A percentile compares a stretch with the other conserved stretches of the same genome.
phyloP scores from a whole-genome alignment of 2,888 invertebrate species.

The Tenthredo mesomela region DNA sequence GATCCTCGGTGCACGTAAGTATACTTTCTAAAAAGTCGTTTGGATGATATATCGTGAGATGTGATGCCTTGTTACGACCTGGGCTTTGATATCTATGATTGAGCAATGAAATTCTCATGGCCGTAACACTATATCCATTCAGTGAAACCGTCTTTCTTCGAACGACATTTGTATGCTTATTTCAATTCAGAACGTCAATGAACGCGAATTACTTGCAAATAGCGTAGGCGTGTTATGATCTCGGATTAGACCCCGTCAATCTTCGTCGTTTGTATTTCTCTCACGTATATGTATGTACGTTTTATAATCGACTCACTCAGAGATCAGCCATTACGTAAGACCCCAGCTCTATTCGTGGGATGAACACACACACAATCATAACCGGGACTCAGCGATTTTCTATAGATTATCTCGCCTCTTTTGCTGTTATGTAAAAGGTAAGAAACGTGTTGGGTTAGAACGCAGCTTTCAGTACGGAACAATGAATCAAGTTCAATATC shows the following conservation, averaged over 20 bases:
- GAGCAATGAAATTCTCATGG: neutral
- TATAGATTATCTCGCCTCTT: neutral
- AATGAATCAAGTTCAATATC: constrained; percentile 46
- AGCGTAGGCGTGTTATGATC: neutral
- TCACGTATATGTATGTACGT: neutral
- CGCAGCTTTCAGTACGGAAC: neutral
- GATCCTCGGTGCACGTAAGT: constrained; percentile 81
- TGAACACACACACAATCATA: neutral
- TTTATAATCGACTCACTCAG: neutral
- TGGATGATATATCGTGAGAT: neutral
- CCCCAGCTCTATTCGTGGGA: constrained; percentile 10
- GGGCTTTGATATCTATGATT: neutral
- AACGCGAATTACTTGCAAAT: neutral
- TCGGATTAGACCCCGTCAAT: neutral
- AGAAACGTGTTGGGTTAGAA: neutral
- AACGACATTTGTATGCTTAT: neutral
- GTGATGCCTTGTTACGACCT: neutral
- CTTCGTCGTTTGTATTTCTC: neutral
- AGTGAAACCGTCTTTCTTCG: neutral
- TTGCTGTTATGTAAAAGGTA: constrained; percentile 11
- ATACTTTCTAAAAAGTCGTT: constrained; percentile 38
- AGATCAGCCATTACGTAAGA: constrained; percentile 16
- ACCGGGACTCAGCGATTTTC: neutral
- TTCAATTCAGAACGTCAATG: neutral
- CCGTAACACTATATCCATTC: neutral